phyloP scores from a whole-genome alignment of 2,888 invertebrate species.

The Cephalotes varians region DNA sequence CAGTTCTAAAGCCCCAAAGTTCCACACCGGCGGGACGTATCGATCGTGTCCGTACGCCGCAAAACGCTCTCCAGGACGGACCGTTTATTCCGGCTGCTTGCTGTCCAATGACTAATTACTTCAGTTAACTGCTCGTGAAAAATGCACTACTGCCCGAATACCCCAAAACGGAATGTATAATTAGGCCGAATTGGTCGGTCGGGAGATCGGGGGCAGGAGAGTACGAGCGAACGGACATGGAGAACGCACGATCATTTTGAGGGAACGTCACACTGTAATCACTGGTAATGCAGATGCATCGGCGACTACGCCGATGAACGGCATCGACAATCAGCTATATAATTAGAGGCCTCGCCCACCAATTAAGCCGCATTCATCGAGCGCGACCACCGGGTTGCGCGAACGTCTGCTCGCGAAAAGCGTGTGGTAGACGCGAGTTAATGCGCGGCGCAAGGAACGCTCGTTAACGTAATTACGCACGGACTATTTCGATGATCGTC shows the following conservation, averaged over 20 bases:
- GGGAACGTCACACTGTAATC: conserved; percentile 79
- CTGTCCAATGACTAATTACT: conserved; percentile 74
- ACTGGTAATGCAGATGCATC: conserved; percentile 82
- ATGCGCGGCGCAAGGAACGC: conserved; percentile 52
- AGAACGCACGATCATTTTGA: conserved; percentile 64
- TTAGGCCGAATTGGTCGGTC: conserved; percentile 72
- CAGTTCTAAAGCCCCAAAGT: conserved; percentile 47
- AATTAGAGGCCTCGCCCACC: conserved; percentile 79
- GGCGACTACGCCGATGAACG: conserved; percentile 73
- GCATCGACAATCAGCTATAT: conserved; percentile 80
- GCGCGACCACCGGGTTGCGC: conserved; percentile 48
- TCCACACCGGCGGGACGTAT: conserved; percentile 49
- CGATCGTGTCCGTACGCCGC: conserved; percentile 55
- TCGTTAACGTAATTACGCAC: conserved; percentile 64
- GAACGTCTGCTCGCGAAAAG: conserved; percentile 69
- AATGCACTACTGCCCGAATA: conserved; percentile 76
- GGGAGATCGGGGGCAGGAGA: conserved; percentile 60
- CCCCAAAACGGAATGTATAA: conserved; percentile 80
- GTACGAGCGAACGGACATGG: conserved; percentile 28
- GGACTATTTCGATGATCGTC: conserved; percentile 15
- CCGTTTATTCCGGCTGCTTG: conserved; percentile 75
- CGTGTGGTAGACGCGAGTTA: conserved; percentile 66
- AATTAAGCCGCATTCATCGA: conserved; percentile 79
- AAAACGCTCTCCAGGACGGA: conserved; percentile 63
- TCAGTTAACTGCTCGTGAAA: conserved; percentile 77